Conservation (phyloP, 1,140 invertebrate genomes). For the Zaprionus davidi region DNA sequence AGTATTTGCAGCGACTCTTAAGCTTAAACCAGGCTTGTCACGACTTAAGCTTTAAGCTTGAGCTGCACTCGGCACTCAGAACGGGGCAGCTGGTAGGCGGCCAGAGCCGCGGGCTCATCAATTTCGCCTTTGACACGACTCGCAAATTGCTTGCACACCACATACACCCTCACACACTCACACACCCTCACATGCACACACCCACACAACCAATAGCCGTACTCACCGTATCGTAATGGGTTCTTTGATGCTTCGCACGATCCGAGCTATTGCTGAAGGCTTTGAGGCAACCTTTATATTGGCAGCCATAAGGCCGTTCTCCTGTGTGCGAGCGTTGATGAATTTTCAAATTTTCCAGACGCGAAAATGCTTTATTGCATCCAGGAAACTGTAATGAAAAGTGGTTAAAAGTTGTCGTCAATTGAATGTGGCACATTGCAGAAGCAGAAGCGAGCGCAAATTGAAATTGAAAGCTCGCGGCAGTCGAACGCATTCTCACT, state of each 20-base stretch:
- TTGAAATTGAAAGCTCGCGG: constrained; percentile 60
- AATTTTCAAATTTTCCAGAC: constrained; percentile 97
- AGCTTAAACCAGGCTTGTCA: constrained; percentile 32
- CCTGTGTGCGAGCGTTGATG: constrained; percentile 97
- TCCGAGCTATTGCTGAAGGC: constrained; percentile 99
- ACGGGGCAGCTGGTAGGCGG: constrained; percentile 28
- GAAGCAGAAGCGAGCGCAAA: constrained; percentile 20
- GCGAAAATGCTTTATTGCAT: constrained; percentile 96
- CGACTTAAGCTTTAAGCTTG: constrained; percentile 41
- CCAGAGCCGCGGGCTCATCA: constrained; percentile 57
- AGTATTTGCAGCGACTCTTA: not conserved
- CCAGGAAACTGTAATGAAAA: constrained; percentile 91
- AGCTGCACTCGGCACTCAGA: constrained; percentile 32
- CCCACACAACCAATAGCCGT: constrained; percentile 5
- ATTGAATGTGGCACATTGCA: constrained; percentile 37
- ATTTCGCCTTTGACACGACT: constrained; percentile 74
- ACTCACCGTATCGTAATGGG: constrained; percentile 97
- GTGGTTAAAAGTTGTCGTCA: constrained; percentile 46
- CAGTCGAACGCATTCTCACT: not conserved
- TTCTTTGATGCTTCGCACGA: constrained; percentile 97
- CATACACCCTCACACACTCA: constrained; percentile 5
- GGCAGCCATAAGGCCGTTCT: constrained; percentile 93
- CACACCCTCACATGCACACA: not conserved
- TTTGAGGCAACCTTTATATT: constrained; percentile 93
- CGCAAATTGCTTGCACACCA: constrained; percentile 62